Percentiles rank a stretch among this genome's conserved stretches.
Evolutionary conservation across 1,140 invertebrate genomes (phyloP).

Genomic region (Manduca sexta): DNA sequence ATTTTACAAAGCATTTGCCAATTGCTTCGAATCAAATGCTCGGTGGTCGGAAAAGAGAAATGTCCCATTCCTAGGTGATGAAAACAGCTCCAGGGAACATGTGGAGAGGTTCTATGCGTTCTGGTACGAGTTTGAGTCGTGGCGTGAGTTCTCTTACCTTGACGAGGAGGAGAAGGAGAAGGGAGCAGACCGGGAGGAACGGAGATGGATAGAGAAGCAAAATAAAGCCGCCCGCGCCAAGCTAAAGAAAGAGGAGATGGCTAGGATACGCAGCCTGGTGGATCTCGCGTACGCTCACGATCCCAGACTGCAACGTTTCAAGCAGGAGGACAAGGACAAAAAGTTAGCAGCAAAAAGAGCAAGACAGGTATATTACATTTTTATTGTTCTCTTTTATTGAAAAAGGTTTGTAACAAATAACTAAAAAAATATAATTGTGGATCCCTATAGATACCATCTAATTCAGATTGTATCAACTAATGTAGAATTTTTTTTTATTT

Average conservation of each 20-base stretch:
- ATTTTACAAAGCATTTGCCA: slow-evolving; percentile 87
- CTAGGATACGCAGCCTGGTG: slow-evolving; percentile 89
- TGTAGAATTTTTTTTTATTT: too few relatives aligned
- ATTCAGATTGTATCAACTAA: too few relatives aligned
- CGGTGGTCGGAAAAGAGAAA: slow-evolving; percentile 93
- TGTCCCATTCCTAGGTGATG: slow-evolving; percentile 89
- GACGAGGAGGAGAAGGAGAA: slow-evolving; percentile 99
- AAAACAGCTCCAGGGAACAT: slow-evolving; percentile 79
- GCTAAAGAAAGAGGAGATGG: slow-evolving; percentile 97
- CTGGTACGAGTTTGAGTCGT: slow-evolving; percentile 99
- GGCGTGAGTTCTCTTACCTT: slow-evolving; percentile 99
- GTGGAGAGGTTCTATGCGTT: slow-evolving; percentile 92
- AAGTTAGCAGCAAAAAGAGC: slow-evolving; percentile 93
- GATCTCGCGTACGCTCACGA: slow-evolving; percentile 96
- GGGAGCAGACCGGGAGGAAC: slow-evolving; percentile 95
- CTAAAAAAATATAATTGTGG: too few relatives aligned
- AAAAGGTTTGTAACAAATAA: too few relatives aligned
- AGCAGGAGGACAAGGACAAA: slow-evolving; percentile 94
- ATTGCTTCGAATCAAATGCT: slow-evolving; percentile 89
- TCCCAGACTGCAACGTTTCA: slow-evolving; percentile 93
- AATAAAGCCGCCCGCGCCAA: slow-evolving; percentile 94
- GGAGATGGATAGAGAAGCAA: slow-evolving; percentile 98
- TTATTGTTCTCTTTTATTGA: too few relatives aligned
- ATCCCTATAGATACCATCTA: too few relatives aligned
- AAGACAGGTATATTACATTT: slow-evolving; percentile 74